phyloP scores from a whole-genome alignment of 2,888 invertebrate species.

The Oeneis ivallda region DNA sequence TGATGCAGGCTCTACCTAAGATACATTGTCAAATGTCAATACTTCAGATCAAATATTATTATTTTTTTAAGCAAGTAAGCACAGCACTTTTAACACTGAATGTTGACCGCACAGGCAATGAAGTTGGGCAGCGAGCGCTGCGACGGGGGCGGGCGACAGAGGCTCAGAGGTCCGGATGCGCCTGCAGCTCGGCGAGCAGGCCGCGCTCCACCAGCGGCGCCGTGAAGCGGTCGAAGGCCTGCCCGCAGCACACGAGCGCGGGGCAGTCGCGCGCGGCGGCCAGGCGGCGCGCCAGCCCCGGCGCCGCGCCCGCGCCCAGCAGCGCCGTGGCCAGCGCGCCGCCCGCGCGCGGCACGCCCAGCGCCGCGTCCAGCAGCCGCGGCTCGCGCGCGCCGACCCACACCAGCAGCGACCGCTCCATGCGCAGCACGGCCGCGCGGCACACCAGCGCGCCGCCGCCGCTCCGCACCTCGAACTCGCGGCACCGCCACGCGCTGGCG shows the following conservation, averaged over 20 bases:
- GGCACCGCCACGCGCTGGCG: conserved; percentile 58
- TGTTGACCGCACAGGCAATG: too few species aligned
- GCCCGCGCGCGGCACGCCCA: conserved; percentile 48
- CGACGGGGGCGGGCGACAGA: conserved; percentile 39
- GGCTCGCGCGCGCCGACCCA: conserved; percentile 55
- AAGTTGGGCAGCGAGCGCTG: too few species aligned
- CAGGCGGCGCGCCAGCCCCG: conserved; percentile 54
- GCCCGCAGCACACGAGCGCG: conserved; percentile 53
- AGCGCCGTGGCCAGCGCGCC: conserved; percentile 40
- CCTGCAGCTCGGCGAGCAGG: conserved; percentile 55
- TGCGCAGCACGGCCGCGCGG: conserved; percentile 52
- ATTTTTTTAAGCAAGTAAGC: too few species aligned
- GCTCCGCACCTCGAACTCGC: conserved; percentile 61
- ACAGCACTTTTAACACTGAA: too few species aligned
- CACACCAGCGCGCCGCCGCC: conserved; percentile 58
- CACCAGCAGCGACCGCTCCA: conserved; percentile 57
- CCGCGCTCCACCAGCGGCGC: conserved; percentile 54
- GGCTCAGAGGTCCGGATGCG: conserved; percentile 48
- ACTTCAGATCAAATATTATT: too few species aligned
- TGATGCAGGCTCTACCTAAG: too few species aligned
- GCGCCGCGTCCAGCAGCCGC: conserved; percentile 47
- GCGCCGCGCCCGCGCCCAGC: conserved; percentile 41
- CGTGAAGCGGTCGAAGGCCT: conserved; percentile 54
- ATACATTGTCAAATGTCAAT: too few species aligned
- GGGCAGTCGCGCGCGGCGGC: conserved; percentile 49